phyloP scores from a whole-genome alignment of 1,140 invertebrate genomes.

The Drosophila ambigua region DNA sequence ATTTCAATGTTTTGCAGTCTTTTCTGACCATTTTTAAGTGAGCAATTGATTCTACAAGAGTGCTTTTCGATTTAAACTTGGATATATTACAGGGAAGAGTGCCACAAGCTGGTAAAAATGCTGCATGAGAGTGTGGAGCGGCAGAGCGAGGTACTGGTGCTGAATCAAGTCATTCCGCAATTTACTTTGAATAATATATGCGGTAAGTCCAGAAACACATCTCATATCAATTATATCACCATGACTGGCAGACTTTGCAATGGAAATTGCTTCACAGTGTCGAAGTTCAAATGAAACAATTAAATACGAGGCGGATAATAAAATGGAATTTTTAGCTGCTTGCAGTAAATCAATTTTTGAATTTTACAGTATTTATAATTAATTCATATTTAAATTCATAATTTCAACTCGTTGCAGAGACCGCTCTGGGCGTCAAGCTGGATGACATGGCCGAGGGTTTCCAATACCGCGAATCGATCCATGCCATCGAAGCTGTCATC shows the following conservation, averaged over 20 bases:
- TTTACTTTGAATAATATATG: slow-evolving; percentile 92
- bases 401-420: slow-evolving; percentile 85
- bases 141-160: slow-evolving; percentile 47
- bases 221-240: slow-evolving; percentile 1
- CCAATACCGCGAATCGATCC: slow-evolving; percentile 67
- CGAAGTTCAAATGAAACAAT: neutral
- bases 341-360: too few relatives aligned
- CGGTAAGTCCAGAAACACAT: slow-evolving; percentile 83
- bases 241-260: slow-evolving; percentile 16
- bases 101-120: slow-evolving; percentile 61
- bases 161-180: slow-evolving; percentile 87
- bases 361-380: neutral
- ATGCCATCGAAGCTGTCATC: slow-evolving; percentile 56
- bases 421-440: slow-evolving; percentile 89
- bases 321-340: too few relatives aligned
- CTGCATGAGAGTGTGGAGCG: slow-evolving; percentile 36
- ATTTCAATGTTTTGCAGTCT: slow-evolving; percentile 89
- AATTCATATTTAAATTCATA: neutral
- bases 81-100: slow-evolving; percentile 46
- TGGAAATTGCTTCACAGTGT: neutral
- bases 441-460: slow-evolving; percentile 56
- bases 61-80: too few relatives aligned
- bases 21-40: slow-evolving; percentile 6
- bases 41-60: neutral
- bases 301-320: too few relatives aligned